Conservation (phyloP, 2,113 vertebrate species). For the Todiramphus saurophagus region DNA sequence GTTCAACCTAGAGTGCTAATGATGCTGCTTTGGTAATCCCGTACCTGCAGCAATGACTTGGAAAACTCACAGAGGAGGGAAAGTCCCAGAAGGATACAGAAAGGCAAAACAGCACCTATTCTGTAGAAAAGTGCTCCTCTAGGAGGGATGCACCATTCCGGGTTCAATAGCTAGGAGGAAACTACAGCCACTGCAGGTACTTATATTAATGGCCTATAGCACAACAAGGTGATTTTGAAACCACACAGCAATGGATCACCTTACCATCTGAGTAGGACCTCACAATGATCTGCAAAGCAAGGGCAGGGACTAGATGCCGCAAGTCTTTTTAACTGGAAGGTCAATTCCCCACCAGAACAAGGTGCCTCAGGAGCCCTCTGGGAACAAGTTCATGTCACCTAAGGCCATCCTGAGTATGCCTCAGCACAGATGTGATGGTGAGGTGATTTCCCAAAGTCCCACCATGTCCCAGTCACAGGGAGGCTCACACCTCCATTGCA, state of each 20-base stretch:
- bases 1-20: not conserved
- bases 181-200: not conserved
- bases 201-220: not conserved
- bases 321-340: not conserved
- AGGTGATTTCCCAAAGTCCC: not conserved
- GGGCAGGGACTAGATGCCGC: not conserved
- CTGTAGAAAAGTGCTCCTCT: not conserved
- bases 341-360: not conserved
- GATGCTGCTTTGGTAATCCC: not conserved
- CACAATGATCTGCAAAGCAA: not conserved
- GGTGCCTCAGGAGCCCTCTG: not conserved
- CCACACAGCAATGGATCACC: not conserved
- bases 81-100: not conserved
- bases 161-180: not conserved
- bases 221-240: not conserved
- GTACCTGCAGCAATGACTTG: not conserved
- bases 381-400: not conserved
- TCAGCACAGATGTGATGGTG: accelerated
- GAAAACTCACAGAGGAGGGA: not conserved
- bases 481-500: not conserved
- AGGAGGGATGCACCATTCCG: not conserved
- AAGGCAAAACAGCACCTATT: not conserved
- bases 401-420: not conserved
- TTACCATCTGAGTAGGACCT: not conserved
- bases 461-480: accelerated